Percentiles rank a stretch among this genome's conserved stretches.
phyloP scores from a whole-genome alignment of 2,113 vertebrate species.

The Zapus hudsonius region DNA sequence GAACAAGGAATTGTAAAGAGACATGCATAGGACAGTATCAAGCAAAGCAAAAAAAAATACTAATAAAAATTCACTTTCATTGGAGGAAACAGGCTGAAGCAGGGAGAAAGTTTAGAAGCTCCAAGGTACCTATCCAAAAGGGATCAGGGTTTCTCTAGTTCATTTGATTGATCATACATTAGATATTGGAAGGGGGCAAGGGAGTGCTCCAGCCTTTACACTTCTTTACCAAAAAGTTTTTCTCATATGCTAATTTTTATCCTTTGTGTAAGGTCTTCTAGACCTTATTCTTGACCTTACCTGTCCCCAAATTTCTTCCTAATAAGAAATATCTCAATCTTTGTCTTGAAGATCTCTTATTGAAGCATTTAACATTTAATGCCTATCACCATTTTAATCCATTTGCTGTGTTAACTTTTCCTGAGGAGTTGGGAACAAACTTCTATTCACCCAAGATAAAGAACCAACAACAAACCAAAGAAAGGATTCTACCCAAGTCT shows the following conservation, averaged over 20 bases:
- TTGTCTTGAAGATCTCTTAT: neutral
- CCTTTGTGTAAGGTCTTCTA: neutral
- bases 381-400: constrained; percentile 29
- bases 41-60: neutral
- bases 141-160: neutral
- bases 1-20: neutral
- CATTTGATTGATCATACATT: neutral
- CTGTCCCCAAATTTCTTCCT: neutral
- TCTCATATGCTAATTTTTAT: neutral
- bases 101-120: neutral
- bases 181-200: too few species aligned
- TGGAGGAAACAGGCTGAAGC: neutral
- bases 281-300: neutral
- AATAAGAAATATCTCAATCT: neutral
- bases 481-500: too few species aligned
- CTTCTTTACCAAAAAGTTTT: neutral
- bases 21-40: neutral
- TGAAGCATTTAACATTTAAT: neutral
- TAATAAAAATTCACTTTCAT: neutral
- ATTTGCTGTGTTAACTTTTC: neutral
- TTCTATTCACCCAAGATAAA: too few species aligned
- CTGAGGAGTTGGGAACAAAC: too few species aligned
- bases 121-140: neutral
- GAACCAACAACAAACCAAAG: too few species aligned
- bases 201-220: neutral